Base-by-base conservation (phyloP, 2,888 invertebrate species). In the Acleris literana region DNA sequence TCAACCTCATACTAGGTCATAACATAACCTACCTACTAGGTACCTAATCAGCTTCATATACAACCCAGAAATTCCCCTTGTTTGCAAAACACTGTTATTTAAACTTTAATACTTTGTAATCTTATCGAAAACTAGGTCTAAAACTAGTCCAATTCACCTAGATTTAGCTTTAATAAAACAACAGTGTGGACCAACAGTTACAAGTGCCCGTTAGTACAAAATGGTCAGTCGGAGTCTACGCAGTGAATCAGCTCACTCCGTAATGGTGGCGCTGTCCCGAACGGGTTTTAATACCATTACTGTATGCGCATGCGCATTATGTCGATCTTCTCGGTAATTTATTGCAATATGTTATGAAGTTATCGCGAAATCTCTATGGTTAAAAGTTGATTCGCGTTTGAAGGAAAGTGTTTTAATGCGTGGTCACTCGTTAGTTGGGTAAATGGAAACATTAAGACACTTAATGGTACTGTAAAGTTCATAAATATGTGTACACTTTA, bases 281-380 rank as follows among this genome's bases (percentile, higher is more conserved):
- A 66, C 66, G 66, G 66, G 66, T 66, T 62, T 66, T 61, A 57
- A 61, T 65, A 25, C 55, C 46, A 62, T 66, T 66, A 66, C 66
- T 66, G 66, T 62, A 57, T 52, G 55, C 60, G 51, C 60, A 57
- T 52, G 55, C 60, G 51, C 60, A 66, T 66, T 57, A 66, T 22
- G 13, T 29, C 29, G 56, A 60, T 49, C 46, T 22, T 55, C 48
- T 43, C 54, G 43, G 49, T 59, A 51, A 63, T 63, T 64, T 64
- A 55, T 52, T 52, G 55, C 20, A 55, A 56, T 64, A 25, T 49
- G 43, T 60, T 44, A 43, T 58, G 25, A 64, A 59, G 53, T 33
- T 58, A 58, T 53, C 46, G 22, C 64, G 52, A 13, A 46, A 51
- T 49, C 39, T 44, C 11, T 43, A 56, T 63, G 51, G 16, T 44